Conservation (phyloP, 2,888 invertebrate genomes). For the Cynaeus angustus region DNA sequence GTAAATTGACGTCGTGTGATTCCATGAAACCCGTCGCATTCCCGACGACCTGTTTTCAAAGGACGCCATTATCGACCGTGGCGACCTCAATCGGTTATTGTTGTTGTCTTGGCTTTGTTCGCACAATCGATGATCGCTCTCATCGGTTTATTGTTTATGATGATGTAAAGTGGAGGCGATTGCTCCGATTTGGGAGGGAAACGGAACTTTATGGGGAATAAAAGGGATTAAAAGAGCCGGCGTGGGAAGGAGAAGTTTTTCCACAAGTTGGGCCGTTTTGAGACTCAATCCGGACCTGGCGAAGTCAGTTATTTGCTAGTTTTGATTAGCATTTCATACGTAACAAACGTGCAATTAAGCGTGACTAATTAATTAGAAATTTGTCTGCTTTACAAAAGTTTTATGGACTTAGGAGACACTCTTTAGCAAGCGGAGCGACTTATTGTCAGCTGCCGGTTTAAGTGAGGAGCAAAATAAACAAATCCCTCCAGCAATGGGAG, state of each 20-base stretch:
- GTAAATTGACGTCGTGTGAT: slow-evolving; percentile 37
- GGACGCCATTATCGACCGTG: slow-evolving; percentile 32
- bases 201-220: neutral
- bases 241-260: neutral
- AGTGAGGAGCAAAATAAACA: too few relatives aligned
- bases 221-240: neutral
- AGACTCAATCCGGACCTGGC: too few relatives aligned
- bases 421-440: too few relatives aligned
- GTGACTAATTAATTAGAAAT: too few relatives aligned
- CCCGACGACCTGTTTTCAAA: slow-evolving; percentile 37
- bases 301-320: too few relatives aligned
- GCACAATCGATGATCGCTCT: slow-evolving; percentile 10
- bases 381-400: too few relatives aligned
- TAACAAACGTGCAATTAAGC: too few relatives aligned
- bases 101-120: slow-evolving; percentile 12
- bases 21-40: slow-evolving; percentile 29
- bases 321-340: too few relatives aligned
- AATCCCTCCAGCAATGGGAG: too few relatives aligned
- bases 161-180: slow-evolving; percentile 3
- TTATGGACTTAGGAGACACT: too few relatives aligned
- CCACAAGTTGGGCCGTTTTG: too few relatives aligned
- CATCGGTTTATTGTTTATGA: slow-evolving; percentile 14
- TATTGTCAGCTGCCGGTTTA: too few relatives aligned
- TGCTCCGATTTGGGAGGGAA: slow-evolving; percentile 3
- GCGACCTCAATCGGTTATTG: slow-evolving; percentile 15